Base-by-base conservation (phyloP, 1,140 invertebrate genomes). In the Ceratitis capitata region DNA sequence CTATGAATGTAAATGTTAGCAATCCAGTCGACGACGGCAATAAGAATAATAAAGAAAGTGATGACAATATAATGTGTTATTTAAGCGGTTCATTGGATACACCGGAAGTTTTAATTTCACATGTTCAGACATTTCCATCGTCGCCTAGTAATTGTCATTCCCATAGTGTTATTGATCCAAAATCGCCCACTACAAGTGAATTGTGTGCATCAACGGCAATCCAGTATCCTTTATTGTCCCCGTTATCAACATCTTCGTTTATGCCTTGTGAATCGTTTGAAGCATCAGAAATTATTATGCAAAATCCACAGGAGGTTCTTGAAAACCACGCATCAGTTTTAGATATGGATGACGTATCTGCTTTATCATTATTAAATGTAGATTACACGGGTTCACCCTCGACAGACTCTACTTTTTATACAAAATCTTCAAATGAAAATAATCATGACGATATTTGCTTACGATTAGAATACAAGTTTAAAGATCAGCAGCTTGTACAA, bases 401-500 rank as follows among this genome's bases (percentile, higher is more conserved):
- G 9, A 32, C 10, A 32, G 58, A 85, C 39, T 16, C 47, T 1
- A 1, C 23, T 9, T 12, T 88, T 53, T 83, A 82, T 85, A 84
- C 84, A 83, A 49, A 83, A 86, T 14, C 85, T 82, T 82, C 85
- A 49, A 78, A 85, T 86, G 26, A 85, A 64, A 64, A 78, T 39
- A 29, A 51, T 23, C 85, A 87, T 47, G 47, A 78, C 9, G 56
- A 84, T 23, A 91, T 91, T 86, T 91, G 89, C 86, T 89, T 91
- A 74, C 89, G 88, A 42, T 87, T 91, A 86, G 90, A 91, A 86
- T 91, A 91, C 83, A 88, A 90, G 47, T 86, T 86, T 84, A 86
- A 91, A 86, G 88, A 91, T 86, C 89, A 91, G 84, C 89, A 91
- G 74, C 86, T 91, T 29, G 89, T 91, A 83, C 90, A 91, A 87